Percentiles rank a stretch among this genome's conserved stretches.
phyloP scores from a whole-genome alignment of 1,140 invertebrate genomes.

The Philotrypesis tridentata region DNA sequence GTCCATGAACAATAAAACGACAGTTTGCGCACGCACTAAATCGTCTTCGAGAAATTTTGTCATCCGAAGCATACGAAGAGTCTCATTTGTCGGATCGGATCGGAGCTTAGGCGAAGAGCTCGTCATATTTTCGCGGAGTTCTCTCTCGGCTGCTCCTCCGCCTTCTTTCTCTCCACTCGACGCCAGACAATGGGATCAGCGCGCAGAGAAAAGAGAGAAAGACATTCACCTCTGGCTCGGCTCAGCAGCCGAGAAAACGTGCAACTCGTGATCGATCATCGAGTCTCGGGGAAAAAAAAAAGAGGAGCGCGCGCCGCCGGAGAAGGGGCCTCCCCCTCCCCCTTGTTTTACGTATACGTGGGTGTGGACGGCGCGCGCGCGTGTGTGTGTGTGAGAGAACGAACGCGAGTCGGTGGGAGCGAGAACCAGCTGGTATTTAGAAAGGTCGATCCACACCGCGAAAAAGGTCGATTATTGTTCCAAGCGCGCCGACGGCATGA shows the following conservation, averaged over 20 bases:
- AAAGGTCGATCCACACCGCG: slow-evolving; percentile 57
- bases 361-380: neutral
- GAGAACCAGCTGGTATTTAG: slow-evolving; percentile 53
- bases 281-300: neutral
- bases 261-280: slow-evolving; percentile 45
- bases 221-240: slow-evolving; percentile 29
- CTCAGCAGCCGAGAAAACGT: slow-evolving; percentile 33
- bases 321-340: too few relatives aligned
- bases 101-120: neutral
- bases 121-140: slow-evolving; percentile 1
- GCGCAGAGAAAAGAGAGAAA: slow-evolving; percentile 25
- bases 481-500: neutral
- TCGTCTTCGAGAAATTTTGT: neutral
- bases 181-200: slow-evolving; percentile 3
- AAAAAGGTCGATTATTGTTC: slow-evolving; percentile 60
- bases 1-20: too few relatives aligned
- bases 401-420: slow-evolving; percentile 45
- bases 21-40: too few relatives aligned
- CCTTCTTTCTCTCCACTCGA: neutral
- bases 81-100: slow-evolving; percentile 21
- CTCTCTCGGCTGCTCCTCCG: neutral
- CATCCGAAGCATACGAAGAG: neutral
- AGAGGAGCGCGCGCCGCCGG: neutral
- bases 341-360: too few relatives aligned
- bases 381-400: too few relatives aligned